phyloP scores from a whole-genome alignment of 23 tunicate species.

The Aplidium turbinatum region DNA sequence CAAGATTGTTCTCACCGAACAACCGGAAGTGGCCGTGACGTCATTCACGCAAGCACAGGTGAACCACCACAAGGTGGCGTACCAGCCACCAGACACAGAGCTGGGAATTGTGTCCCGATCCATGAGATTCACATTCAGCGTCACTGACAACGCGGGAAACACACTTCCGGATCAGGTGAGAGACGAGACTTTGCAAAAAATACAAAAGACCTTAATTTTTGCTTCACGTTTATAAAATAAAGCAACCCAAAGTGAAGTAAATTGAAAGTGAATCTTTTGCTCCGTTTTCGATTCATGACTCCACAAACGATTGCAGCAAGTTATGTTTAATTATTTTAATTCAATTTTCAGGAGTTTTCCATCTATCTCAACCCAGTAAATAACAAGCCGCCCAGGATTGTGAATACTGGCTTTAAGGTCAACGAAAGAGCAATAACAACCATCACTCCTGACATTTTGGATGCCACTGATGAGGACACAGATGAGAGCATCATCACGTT shows the following conservation, averaged over 20 bases:
- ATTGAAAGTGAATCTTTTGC: no score
- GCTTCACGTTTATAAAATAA: no score
- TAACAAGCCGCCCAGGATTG: constrained; percentile 90
- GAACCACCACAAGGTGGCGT: constrained; percentile 93
- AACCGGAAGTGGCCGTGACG: constrained; percentile 61
- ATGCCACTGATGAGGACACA: constrained; percentile 91
- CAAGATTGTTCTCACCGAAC: constrained; percentile 60
- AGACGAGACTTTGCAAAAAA: no score
- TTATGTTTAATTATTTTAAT: background rate
- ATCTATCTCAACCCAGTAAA: constrained; percentile 89
- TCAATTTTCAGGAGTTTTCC: constrained; percentile 51
- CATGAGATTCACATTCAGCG: constrained; percentile 72
- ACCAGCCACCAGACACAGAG: constrained; percentile 90
- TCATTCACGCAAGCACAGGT: constrained; percentile 90
- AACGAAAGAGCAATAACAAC: constrained; percentile 51
- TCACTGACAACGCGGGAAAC: constrained; percentile 80
- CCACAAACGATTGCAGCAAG: no score
- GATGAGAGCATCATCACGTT: constrained; percentile 72
- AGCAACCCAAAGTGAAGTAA: no score
- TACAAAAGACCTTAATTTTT: no score
- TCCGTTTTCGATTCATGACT: background rate
- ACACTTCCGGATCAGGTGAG: constrained; percentile 87
- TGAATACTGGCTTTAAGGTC: constrained; percentile 87
- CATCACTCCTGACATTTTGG: constrained; percentile 83
- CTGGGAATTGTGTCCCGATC: constrained; percentile 87